A percentile compares a stretch with the other conserved stretches of the same genome.
Evolutionary conservation across 2,797 vertebrate species (phyloP).

Genomic region (Urosaurus nigricauda): DNA sequence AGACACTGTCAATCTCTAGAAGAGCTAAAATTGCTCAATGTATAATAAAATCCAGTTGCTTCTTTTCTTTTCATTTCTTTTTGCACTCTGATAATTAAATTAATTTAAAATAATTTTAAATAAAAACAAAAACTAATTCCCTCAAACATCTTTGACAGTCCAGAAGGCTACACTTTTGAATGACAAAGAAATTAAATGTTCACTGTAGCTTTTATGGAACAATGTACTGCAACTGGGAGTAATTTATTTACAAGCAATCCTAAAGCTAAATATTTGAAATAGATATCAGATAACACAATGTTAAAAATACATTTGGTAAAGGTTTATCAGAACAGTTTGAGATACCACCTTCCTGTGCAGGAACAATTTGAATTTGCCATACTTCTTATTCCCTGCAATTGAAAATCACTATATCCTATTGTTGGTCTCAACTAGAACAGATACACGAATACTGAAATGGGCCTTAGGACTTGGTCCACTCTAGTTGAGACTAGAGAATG

Average conservation of each 20-base stretch:
- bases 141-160: conserved; percentile 44
- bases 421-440: too few species aligned
- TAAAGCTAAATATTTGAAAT: not conserved
- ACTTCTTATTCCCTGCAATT: not conserved
- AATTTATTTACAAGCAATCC: not conserved
- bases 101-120: conserved; percentile 4
- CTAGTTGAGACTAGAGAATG: too few species aligned
- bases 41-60: conserved; percentile 62
- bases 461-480: too few species aligned
- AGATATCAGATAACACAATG: not conserved
- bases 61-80: not conserved
- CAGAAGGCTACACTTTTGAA: conserved; percentile 39
- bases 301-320: not conserved
- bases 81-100: not conserved
- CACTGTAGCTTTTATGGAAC: not conserved
- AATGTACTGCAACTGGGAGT: not conserved
- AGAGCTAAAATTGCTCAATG: conserved; percentile 69
- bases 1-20: conserved; percentile 69
- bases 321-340: not conserved
- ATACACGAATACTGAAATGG: too few species aligned
- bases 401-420: not conserved
- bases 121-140: not conserved
- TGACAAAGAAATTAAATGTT: conserved; percentile 25
- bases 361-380: not conserved
- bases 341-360: not conserved